phyloP scores from a whole-genome alignment of 2,888 invertebrate species.

The Rhodophaea formosa region DNA sequence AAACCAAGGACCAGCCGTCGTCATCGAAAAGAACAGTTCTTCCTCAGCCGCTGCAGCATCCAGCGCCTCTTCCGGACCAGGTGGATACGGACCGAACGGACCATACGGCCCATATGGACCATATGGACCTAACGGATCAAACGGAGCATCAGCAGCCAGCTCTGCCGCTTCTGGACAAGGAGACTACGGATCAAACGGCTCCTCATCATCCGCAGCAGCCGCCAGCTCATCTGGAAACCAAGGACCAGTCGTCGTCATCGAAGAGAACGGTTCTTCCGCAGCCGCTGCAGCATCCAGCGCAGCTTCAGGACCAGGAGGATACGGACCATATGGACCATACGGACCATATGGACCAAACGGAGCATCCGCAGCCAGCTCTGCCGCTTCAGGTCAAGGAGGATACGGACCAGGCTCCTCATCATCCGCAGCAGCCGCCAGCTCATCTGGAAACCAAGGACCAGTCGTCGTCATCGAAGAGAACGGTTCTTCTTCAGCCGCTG shows the following conservation, averaged over 20 bases:
- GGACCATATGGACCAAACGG: neutral
- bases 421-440: neutral
- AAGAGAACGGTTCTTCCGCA: conserved; percentile 38
- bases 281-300: conserved; percentile 33
- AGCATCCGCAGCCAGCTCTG: neutral
- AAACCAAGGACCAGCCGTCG: neutral
- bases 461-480: neutral
- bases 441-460: neutral
- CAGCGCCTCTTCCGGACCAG: neutral
- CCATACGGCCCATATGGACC: neutral
- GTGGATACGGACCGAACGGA: neutral
- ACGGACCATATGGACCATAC: neutral
- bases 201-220: neutral
- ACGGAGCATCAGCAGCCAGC: conserved; percentile 19
- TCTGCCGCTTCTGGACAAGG: conserved; percentile 17
- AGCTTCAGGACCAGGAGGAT: neutral
- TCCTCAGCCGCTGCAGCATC: conserved; percentile 5
- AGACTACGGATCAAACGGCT: neutral
- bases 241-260: conserved; percentile 20
- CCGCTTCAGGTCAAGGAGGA: neutral
- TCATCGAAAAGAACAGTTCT: neutral
- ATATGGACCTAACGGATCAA: neutral
- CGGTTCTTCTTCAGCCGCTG: neutral
- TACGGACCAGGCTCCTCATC: too few species aligned
- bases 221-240: neutral